A percentile compares a stretch with the other conserved stretches of the same genome.
These are phyloP conservation scores for Echinometra lucunter DNA, from an alignment of 53 echinoderm and acorn worm species.

Conservation along the genomic window DNA sequence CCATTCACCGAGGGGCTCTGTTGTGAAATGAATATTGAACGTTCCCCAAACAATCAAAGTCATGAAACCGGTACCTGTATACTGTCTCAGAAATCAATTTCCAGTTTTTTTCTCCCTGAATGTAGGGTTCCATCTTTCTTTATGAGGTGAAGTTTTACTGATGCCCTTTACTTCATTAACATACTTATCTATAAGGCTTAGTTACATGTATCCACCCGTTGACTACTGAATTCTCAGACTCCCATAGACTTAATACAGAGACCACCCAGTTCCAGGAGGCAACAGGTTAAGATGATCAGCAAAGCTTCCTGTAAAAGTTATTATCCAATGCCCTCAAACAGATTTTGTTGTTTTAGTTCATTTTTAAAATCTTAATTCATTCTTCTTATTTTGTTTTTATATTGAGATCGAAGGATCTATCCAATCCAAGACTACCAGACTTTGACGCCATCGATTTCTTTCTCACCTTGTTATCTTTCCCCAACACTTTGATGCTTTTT, in stretches of 20 bases:
- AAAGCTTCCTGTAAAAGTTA: too few species aligned
- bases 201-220: too few species aligned
- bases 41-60: not conserved
- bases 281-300: not conserved
- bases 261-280: too few species aligned
- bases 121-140: not conserved
- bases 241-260: too few species aligned
- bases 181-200: too few species aligned
- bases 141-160: not conserved
- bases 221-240: too few species aligned
- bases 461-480: not conserved
- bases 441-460: conserved; percentile 4
- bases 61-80: not conserved
- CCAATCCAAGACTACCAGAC: not conserved
- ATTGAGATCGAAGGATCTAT: not conserved
- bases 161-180: too few species aligned
- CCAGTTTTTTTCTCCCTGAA: not conserved
- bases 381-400: not conserved
- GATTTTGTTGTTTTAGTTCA: not conserved
- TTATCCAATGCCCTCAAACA: not conserved
- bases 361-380: too few species aligned
- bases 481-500: not conserved
- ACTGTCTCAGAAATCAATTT: not conserved
- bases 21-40: not conserved
- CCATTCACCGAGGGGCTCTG: not conserved